Evolutionary conservation across 1,140 invertebrate genomes (phyloP).

Genomic region (Hycleus cichorii): DNA sequence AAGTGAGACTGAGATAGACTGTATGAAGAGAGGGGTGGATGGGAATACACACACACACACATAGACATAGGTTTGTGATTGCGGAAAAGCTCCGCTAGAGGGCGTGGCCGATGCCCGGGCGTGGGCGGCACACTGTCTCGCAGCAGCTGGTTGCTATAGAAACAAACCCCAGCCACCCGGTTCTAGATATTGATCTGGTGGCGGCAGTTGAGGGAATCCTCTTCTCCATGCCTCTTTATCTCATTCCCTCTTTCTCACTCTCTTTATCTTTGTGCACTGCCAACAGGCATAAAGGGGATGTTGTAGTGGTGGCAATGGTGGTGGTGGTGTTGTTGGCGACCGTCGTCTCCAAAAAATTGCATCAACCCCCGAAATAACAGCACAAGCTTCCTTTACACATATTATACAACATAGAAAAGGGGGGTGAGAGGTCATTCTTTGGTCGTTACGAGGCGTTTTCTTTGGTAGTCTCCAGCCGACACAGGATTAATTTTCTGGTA

Average conservation of each 20-base stretch:
- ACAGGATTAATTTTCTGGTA: too few relatives aligned
- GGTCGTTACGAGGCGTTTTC: too few relatives aligned
- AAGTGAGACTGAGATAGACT: neutral
- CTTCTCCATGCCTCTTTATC: neutral
- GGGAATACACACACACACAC: slow-evolving; percentile 2
- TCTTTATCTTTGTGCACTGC: too few relatives aligned
- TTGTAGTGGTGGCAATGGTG: too few relatives aligned
- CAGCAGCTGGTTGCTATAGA: slow-evolving; percentile 40
- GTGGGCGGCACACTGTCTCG: slow-evolving; percentile 41
- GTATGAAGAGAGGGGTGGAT: slow-evolving; percentile 8
- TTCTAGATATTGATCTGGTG: slow-evolving; percentile 39
- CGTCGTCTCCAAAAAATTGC: too few relatives aligned
- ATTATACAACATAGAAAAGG: too few relatives aligned
- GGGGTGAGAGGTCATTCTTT: too few relatives aligned
- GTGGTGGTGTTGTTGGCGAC: too few relatives aligned
- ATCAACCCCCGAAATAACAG: too few relatives aligned
- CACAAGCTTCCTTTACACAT: too few relatives aligned
- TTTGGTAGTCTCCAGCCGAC: too few relatives aligned
- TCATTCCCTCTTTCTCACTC: neutral
- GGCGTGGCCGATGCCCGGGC: slow-evolving; percentile 26
- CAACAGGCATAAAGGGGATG: too few relatives aligned
- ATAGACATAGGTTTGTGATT: neutral
- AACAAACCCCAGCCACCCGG: slow-evolving; percentile 32
- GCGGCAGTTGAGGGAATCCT: slow-evolving; percentile 17
- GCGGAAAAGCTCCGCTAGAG: slow-evolving; percentile 14